phyloP scores from a whole-genome alignment of 2,797 vertebrate species.

The Babyrousa celebensis region DNA sequence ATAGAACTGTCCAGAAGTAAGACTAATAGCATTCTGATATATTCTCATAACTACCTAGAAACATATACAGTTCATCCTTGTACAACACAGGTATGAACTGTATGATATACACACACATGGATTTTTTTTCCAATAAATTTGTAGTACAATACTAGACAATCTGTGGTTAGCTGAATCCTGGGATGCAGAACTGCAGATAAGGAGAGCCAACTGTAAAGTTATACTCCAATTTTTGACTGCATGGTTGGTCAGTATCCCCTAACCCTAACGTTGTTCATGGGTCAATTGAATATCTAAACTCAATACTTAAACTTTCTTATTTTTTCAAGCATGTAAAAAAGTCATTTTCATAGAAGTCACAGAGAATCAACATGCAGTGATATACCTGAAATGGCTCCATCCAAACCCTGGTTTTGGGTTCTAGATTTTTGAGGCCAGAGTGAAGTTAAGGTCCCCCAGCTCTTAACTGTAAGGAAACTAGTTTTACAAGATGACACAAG shows the following conservation, averaged over 20 bases:
- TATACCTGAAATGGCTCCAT: neutral
- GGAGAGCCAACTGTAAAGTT: neutral
- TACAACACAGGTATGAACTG: neutral
- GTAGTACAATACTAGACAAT: neutral
- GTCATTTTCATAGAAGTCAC: neutral
- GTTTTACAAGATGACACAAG: neutral
- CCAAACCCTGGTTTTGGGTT: neutral
- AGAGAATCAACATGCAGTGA: neutral
- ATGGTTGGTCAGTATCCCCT: neutral
- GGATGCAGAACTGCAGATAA: neutral
- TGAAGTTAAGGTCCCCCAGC: neutral
- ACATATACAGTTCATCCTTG: neutral
- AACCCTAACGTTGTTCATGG: neutral
- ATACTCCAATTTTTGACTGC: neutral
- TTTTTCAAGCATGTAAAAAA: neutral
- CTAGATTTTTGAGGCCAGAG: neutral
- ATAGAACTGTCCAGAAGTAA: slow-evolving; percentile 20
- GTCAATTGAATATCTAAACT: neutral
- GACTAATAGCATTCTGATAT: neutral
- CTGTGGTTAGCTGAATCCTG: neutral
- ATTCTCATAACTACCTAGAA: slow-evolving; percentile 17
- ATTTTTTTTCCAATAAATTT: neutral
- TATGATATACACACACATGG: neutral
- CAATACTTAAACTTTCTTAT: neutral
- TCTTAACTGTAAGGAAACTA: neutral